Percentiles rank a stretch among this genome's conserved stretches.
Evolutionary conservation across 2,888 invertebrate species (phyloP).

Genomic region (Byasa hedistus): DNA sequence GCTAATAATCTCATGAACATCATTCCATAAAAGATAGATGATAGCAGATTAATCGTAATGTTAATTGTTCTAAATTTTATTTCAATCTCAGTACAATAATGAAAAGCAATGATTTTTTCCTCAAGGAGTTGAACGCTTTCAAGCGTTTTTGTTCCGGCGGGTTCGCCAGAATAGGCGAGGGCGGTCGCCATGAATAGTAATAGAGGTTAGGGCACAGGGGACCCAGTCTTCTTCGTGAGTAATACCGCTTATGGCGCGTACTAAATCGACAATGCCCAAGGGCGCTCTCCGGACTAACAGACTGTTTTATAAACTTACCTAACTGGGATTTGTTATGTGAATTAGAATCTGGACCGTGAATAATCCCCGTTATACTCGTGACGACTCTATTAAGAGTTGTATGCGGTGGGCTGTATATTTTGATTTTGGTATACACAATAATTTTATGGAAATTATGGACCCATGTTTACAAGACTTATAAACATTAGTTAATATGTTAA

Average conservation of each 20-base stretch:
- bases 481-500: background rate
- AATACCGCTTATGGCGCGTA: conserved; percentile 75
- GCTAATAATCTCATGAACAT: too few species aligned
- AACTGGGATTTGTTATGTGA: conserved; percentile 43
- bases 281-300: conserved; percentile 57
- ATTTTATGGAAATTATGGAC: too few species aligned
- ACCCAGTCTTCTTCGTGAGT: conserved; percentile 50
- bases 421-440: background rate
- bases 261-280: conserved; percentile 74
- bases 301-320: conserved; percentile 60
- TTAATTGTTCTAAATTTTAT: background rate
- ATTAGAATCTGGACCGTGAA: conserved; percentile 26
- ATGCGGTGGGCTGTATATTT: conserved; percentile 4
- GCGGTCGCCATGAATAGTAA: conserved; percentile 73
- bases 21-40: too few species aligned
- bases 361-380: conserved; percentile 21
- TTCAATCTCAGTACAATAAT: conserved; percentile 1
- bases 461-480: too few species aligned
- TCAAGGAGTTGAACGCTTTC: conserved; percentile 27
- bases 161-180: conserved; percentile 49
- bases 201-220: conserved; percentile 61
- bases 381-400: conserved; percentile 22
- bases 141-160: conserved; percentile 37
- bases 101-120: conserved; percentile 16
- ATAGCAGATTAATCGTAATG: too few species aligned